Evolutionary conservation across 2,888 invertebrate genomes (phyloP).

Genomic region (Phengaris alcon): DNA sequence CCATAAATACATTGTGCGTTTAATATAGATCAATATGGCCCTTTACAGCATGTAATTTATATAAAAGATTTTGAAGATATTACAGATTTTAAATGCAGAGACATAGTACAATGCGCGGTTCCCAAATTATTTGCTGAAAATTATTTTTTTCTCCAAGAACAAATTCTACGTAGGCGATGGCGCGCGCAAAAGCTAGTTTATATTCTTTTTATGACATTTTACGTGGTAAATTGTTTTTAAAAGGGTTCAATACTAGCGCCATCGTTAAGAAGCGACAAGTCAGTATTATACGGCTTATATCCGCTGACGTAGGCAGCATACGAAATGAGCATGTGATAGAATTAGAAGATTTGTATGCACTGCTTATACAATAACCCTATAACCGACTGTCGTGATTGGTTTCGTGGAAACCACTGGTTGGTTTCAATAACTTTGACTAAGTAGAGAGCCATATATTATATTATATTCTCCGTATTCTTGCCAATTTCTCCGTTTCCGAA

Average conservation of each 20-base stretch:
- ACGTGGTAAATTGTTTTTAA: not conserved
- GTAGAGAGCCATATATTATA: not conserved
- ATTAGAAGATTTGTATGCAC: not conserved
- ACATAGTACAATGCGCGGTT: too few relatives aligned
- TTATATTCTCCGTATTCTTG: too few relatives aligned
- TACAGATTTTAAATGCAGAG: too few relatives aligned
- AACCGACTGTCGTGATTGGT: slow-evolving; percentile 2
- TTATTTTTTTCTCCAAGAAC: too few relatives aligned
- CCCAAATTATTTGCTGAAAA: too few relatives aligned
- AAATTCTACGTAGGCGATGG: too few relatives aligned
- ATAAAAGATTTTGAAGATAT: too few relatives aligned
- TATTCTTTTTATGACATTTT: not conserved
- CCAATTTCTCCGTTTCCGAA: too few relatives aligned
- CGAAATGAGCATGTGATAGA: slow-evolving; percentile 12
- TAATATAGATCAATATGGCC: too few relatives aligned
- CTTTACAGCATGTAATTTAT: too few relatives aligned
- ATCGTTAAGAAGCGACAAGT: not conserved
- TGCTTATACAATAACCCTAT: not conserved
- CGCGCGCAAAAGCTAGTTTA: too few relatives aligned
- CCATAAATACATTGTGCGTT: too few relatives aligned
- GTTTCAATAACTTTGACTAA: not conserved
- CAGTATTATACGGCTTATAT: slow-evolving; percentile 45
- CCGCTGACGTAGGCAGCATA: slow-evolving; percentile 47
- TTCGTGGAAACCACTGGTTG: not conserved
- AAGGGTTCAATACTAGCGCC: not conserved